These are phyloP conservation scores for Aeoliscus strigatus DNA, from an alignment of 2,797 vertebrate species.

Conservation along the genomic window DNA sequence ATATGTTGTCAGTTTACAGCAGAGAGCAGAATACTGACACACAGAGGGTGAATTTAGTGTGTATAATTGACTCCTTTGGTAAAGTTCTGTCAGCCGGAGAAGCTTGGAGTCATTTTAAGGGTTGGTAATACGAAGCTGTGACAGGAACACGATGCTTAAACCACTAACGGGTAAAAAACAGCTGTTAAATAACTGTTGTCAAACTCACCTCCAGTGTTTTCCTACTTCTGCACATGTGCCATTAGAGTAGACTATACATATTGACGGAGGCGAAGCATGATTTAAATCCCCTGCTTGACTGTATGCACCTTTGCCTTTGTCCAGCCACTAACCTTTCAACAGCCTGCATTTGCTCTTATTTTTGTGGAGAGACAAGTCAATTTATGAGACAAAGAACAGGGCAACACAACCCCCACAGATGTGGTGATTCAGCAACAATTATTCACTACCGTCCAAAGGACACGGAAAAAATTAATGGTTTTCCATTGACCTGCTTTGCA, in stretches of 20 bases:
- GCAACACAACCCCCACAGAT: conserved; percentile 50
- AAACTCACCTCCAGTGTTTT: too few species aligned
- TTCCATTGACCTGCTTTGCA: conserved; percentile 70
- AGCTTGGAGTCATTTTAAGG: conserved; percentile 24
- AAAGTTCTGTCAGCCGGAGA: conserved; percentile 31
- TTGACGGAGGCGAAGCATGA: not conserved
- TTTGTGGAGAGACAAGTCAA: conserved; percentile 33
- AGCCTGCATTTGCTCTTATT: conserved; percentile 29
- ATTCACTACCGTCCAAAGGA: conserved; percentile 62
- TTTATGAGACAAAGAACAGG: conserved; percentile 55
- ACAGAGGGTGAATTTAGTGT: conserved; percentile 50
- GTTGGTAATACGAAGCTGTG: conserved; percentile 18
- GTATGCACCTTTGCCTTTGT: conserved; percentile 7
- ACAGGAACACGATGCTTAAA: conserved; percentile 35
- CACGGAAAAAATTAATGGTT: conserved; percentile 62
- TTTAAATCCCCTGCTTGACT: conserved; percentile 9
- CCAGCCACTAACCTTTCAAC: conserved; percentile 5
- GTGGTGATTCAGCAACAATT: conserved; percentile 71
- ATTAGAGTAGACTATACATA: not conserved
- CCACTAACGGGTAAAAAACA: conserved; percentile 8
- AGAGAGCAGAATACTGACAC: conserved; percentile 36
- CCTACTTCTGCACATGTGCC: too few species aligned
- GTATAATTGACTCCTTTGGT: conserved; percentile 56
- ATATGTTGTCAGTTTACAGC: conserved; percentile 67
- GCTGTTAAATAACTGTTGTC: too few species aligned